Conservation (phyloP, 2,113 vertebrate genomes). For the Raja brachyura region DNA sequence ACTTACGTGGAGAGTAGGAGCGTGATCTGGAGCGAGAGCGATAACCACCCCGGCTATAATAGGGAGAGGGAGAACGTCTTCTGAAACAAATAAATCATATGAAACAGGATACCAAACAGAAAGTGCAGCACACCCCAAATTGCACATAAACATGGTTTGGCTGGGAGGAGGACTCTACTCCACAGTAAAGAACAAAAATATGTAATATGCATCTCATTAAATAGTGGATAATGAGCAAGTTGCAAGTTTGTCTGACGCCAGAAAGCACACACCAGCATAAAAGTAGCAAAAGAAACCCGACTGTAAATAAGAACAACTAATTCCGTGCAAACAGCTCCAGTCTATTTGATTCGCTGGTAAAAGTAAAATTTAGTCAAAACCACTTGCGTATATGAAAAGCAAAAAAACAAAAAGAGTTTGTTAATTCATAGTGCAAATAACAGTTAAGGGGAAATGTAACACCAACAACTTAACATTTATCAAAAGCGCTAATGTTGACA, state of each 20-base stretch:
- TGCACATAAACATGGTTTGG: neutral
- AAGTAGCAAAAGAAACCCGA: neutral
- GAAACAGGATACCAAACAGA: neutral
- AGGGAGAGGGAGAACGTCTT: slow-evolving; percentile 86
- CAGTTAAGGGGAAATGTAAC: too few relatives aligned
- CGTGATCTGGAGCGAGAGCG: slow-evolving; percentile 85
- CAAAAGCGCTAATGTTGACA: too few relatives aligned
- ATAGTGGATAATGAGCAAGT: neutral
- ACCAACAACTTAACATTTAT: too few relatives aligned
- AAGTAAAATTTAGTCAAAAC: too few relatives aligned
- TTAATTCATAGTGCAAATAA: too few relatives aligned
- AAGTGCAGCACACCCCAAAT: neutral
- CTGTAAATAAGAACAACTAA: neutral
- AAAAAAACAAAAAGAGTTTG: too few relatives aligned
- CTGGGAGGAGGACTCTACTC: neutral
- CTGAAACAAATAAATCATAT: slow-evolving; percentile 51
- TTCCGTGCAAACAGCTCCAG: neutral
- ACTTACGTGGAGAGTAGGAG: slow-evolving; percentile 93
- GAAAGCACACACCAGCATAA: neutral
- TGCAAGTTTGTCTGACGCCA: neutral
- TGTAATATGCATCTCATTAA: neutral
- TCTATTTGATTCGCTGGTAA: neutral
- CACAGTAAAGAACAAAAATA: neutral
- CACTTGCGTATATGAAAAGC: too few relatives aligned
- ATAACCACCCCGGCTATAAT: slow-evolving; percentile 84